A percentile compares a stretch with the other conserved stretches of the same genome.
Conservation (phyloP, 2,888 invertebrate species). For the Tricholauxania praeusta region DNA sequence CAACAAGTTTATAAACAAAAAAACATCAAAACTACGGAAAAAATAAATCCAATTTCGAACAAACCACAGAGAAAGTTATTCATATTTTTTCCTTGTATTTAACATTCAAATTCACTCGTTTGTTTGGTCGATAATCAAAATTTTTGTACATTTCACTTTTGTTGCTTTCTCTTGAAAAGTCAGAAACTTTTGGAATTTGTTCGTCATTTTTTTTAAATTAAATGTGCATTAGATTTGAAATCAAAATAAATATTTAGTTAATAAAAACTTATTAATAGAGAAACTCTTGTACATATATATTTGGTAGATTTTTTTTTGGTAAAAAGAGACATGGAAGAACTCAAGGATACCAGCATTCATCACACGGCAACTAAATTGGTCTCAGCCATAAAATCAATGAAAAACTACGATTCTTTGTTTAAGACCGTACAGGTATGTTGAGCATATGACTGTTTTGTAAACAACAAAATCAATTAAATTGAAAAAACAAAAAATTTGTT, state of each 20-base stretch:
- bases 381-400: conserved; percentile 81
- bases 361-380: conserved; percentile 82
- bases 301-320: too few species aligned
- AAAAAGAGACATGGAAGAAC: conserved; percentile 62
- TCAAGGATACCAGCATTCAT: conserved; percentile 72
- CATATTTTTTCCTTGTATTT: not conserved
- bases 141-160: not conserved
- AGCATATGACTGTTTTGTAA: not conserved
- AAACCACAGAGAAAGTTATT: conserved; percentile 7
- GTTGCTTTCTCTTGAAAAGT: conserved; percentile 1
- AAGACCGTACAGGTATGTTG: conserved; percentile 80
- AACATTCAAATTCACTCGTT: not conserved
- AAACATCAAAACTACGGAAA: not conserved
- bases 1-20: conserved; percentile 4
- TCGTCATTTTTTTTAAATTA: not conserved
- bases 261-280: not conserved
- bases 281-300: not conserved
- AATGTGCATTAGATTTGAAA: conserved; percentile 4
- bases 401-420: conserved; percentile 81
- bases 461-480: not conserved
- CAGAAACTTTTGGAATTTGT: not conserved
- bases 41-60: conserved; percentile 7
- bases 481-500: not conserved
- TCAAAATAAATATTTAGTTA: not conserved
- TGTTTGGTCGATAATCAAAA: conserved; percentile 34